phyloP scores from a whole-genome alignment of 2,888 invertebrate genomes.

The Nephrotoma flavescens region DNA sequence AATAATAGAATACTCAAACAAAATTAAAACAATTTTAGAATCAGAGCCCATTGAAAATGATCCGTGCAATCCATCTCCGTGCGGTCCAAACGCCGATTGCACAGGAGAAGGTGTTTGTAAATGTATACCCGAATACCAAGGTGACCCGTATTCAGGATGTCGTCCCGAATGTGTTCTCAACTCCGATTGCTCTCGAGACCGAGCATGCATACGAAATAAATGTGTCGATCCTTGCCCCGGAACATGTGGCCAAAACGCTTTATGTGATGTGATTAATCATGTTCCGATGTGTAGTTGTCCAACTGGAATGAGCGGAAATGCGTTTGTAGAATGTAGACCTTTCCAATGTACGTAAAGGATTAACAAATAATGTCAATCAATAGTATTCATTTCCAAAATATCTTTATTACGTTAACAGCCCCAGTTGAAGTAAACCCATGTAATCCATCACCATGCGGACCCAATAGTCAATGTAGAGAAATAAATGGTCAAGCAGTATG shows the following conservation, averaged over 20 bases:
- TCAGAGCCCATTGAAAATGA: constrained; percentile 15
- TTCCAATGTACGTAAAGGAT: constrained; percentile 36
- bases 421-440: constrained; percentile 38
- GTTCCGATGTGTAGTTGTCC: constrained; percentile 51
- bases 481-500: constrained; percentile 58
- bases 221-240: constrained; percentile 60
- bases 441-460: constrained; percentile 56
- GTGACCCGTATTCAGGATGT: constrained; percentile 53
- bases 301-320: constrained; percentile 49
- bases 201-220: constrained; percentile 54
- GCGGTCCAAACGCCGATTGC: constrained; percentile 51
- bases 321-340: constrained; percentile 46
- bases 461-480: constrained; percentile 58
- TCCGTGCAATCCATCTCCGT: constrained; percentile 51
- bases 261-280: constrained; percentile 59
- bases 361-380: not conserved
- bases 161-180: constrained; percentile 56
- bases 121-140: constrained; percentile 48
- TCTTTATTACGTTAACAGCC: not conserved
- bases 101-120: constrained; percentile 45
- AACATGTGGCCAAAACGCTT: constrained; percentile 53
- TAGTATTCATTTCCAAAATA: not conserved
- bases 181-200: constrained; percentile 48
- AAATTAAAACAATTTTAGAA: not conserved
- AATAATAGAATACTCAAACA: not conserved